Conservation (phyloP, 2,888 invertebrate genomes). For the Nasonovia ribisnigri region DNA sequence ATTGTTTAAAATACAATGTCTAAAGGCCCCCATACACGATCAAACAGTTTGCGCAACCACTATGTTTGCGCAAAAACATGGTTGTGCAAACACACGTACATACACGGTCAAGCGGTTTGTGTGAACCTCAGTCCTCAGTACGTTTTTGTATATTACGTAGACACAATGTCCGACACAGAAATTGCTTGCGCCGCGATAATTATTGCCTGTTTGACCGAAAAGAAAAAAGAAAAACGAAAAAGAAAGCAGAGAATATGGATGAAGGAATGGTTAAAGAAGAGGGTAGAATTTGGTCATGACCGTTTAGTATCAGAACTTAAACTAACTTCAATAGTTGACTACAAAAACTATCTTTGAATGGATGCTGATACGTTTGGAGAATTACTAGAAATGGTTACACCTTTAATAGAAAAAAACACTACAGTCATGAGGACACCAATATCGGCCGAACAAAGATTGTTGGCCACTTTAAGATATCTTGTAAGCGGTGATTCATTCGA, state of each 20-base stretch:
- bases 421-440: constrained; percentile 31
- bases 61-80: neutral
- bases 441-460: constrained; percentile 16
- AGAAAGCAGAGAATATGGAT: constrained; percentile 22
- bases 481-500: constrained; percentile 34
- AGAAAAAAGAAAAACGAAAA: constrained; percentile 19
- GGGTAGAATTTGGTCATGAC: neutral
- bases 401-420: constrained; percentile 25
- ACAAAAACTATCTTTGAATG: constrained; percentile 9
- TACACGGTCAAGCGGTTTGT: neutral
- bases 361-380: constrained; percentile 13
- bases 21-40: constrained; percentile 8
- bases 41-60: neutral
- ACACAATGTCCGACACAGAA: constrained; percentile 16
- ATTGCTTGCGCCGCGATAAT: neutral
- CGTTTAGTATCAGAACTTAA: constrained; percentile 1
- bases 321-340: constrained; percentile 1
- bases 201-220: neutral
- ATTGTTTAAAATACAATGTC: too few relatives aligned
- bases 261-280: constrained; percentile 10
- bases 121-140: neutral
- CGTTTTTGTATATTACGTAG: neutral
- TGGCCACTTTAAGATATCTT: constrained; percentile 37
- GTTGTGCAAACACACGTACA: neutral
- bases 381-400: neutral